Evolutionary conservation across 2,888 invertebrate genomes (phyloP), one percentile per base, ranked within the genome.

Genomic region (Drosophila nigritarsus): DNA sequence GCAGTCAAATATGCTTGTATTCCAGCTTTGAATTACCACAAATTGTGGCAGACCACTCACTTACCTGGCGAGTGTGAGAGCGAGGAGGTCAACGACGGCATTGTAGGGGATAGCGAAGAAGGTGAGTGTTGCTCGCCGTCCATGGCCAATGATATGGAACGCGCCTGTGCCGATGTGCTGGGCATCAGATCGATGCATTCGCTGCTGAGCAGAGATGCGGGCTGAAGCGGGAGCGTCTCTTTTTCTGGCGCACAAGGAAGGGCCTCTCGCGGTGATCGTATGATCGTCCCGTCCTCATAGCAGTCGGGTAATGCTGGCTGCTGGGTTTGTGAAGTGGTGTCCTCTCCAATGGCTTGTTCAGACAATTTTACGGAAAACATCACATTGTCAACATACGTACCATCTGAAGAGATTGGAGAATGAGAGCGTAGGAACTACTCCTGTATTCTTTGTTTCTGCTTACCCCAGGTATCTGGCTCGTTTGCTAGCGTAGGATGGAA

Each of bases 141-240:
- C 30, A 51, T 48, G 30, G 34, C 5, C 42, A 65, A 13, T 5
- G 56, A n/a, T 13, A 51, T 7, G 2, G 69, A 55, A 13, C 38
- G 56, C 1, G 74, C 74, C n/a, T 74, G 64, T 11, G 75, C 60
- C 32, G 74, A 75, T 2, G 75, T 74, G 64, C 75, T 75, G 11
- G 74, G 75, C 51, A 53, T n/a, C n/a, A 29, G 5, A 29, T 59
- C 27, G 13, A 68, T 27, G 0, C 11, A 32, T n/a, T 20, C 42
- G 27, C 53, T 56, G 38, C 15, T 9, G 2, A 13, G 36, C 20
- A 36, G 3, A 24, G 18, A 30, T n/a, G 29, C 9, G 0, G 56
- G n/a, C 15, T 13, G 13, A 7, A 15, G 0, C 4, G n/a, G 0
- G 6, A 36, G 13, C 2, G 8, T 1, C 2, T 11, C 6, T 13